A percentile compares a stretch with the other conserved stretches of the same genome.
Evolutionary conservation across 2,888 invertebrate species (phyloP).

Genomic region (Drosophila maculinotata): DNA sequence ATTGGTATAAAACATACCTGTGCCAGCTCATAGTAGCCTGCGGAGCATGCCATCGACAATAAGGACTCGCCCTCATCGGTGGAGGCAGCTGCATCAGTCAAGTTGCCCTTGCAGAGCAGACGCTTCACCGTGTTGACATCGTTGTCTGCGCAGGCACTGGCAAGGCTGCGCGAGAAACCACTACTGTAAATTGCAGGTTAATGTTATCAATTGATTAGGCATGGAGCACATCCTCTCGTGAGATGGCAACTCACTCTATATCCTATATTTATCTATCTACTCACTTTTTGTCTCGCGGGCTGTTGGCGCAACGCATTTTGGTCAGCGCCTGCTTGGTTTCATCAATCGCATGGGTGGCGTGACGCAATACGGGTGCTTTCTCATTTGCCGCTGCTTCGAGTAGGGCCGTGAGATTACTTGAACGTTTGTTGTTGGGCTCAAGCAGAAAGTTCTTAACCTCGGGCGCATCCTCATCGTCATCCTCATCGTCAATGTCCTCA

Average conservation of each 20-base stretch:
- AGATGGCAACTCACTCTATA: neutral
- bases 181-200: slow-evolving; percentile 69
- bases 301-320: slow-evolving; percentile 96
- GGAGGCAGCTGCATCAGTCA: slow-evolving; percentile 91
- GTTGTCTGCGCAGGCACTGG: slow-evolving; percentile 97
- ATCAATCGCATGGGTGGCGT: slow-evolving; percentile 94
- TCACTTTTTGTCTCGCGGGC: slow-evolving; percentile 88
- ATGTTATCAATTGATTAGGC: slow-evolving; percentile 12
- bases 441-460: slow-evolving; percentile 84
- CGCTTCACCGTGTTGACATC: slow-evolving; percentile 97
- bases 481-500: slow-evolving; percentile 84
- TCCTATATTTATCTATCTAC: slow-evolving; percentile 51
- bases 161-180: slow-evolving; percentile 89
- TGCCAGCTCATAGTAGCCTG: slow-evolving; percentile 98
- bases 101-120: slow-evolving; percentile 94
- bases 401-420: slow-evolving; percentile 92
- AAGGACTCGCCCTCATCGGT: slow-evolving; percentile 99
- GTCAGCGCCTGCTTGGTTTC: slow-evolving; percentile 98
- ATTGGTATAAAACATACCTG: slow-evolving; percentile 90
- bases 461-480: slow-evolving; percentile 84
- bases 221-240: neutral
- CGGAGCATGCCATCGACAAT: slow-evolving; percentile 97
- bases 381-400: slow-evolving; percentile 92
- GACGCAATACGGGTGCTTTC: slow-evolving; percentile 84
- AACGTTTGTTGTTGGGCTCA: slow-evolving; percentile 85